Conservation (phyloP, 92 coral and sea anemone genomes). For the Porites evermanni region DNA sequence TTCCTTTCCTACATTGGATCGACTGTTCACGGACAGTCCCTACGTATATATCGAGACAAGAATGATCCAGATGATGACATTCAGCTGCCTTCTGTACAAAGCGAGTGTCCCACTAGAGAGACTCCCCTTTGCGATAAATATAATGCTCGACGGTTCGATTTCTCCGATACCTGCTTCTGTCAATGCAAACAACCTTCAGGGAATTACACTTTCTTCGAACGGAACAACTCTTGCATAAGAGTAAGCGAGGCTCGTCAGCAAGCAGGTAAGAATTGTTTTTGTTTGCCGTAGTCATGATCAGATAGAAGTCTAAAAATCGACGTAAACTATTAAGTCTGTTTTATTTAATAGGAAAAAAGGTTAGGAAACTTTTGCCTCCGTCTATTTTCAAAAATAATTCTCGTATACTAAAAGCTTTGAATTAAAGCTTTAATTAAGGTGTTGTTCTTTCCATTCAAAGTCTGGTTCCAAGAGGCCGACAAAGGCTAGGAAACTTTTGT, state of each 20-base stretch:
- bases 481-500: too few relatives aligned
- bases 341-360: too few relatives aligned
- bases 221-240: neutral
- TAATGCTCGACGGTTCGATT: neutral
- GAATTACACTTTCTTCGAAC: neutral
- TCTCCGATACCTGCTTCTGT: neutral
- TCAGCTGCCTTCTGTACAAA: neutral
- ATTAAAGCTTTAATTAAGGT: too few relatives aligned
- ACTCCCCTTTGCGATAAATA: neutral
- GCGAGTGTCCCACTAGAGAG: neutral
- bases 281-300: neutral
- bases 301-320: too few relatives aligned
- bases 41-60: neutral
- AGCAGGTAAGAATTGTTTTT: neutral
- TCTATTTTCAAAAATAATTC: too few relatives aligned
- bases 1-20: neutral
- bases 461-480: too few relatives aligned
- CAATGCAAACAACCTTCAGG: neutral
- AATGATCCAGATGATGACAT: neutral
- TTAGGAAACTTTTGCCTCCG: too few relatives aligned
- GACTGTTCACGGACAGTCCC: neutral
- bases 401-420: too few relatives aligned
- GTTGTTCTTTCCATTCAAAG: too few relatives aligned
- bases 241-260: conserved; percentile 4
- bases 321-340: too few relatives aligned